Percentiles rank a stretch among this genome's conserved stretches.
Conservation (phyloP, 2,797 vertebrate species). For the Pachyuromys duprasi region DNA sequence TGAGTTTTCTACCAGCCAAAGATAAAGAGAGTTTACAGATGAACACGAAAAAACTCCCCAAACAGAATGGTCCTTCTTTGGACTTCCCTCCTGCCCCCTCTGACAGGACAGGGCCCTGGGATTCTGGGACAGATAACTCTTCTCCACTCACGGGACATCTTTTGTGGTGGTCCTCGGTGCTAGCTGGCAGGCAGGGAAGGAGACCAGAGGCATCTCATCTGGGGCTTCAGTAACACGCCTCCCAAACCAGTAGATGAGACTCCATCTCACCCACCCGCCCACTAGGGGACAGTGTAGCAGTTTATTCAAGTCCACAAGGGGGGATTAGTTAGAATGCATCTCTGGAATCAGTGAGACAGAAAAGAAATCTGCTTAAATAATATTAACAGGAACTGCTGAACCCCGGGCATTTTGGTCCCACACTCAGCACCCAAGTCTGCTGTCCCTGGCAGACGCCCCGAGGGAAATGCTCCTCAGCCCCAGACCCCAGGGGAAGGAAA, state of each 20-base stretch:
- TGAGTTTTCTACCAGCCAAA: neutral
- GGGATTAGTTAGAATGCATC: neutral
- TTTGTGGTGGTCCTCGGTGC: too few relatives aligned
- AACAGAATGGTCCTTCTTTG: neutral
- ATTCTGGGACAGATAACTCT: neutral
- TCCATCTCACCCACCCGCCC: neutral
- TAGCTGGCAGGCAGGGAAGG: rapidly evolving
- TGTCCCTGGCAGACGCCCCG: neutral
- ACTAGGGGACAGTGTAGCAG: neutral
- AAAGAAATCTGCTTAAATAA: neutral
- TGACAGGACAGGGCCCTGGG: neutral
- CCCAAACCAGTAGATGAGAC: neutral
- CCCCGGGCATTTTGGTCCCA: neutral
- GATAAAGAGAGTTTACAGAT: neutral
- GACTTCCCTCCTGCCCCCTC: neutral
- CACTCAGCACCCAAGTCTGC: neutral
- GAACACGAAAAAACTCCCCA: neutral
- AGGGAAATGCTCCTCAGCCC: neutral
- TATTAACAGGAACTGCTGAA: neutral
- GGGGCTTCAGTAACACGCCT: neutral
- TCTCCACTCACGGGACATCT: neutral
- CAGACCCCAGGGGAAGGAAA: neutral
- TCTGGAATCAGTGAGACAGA: neutral
- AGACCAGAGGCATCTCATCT: neutral
- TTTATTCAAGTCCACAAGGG: rapidly evolving